Evolutionary conservation across 2,113 vertebrate species (phyloP).

Genomic region (Copsychus sechellarum): DNA sequence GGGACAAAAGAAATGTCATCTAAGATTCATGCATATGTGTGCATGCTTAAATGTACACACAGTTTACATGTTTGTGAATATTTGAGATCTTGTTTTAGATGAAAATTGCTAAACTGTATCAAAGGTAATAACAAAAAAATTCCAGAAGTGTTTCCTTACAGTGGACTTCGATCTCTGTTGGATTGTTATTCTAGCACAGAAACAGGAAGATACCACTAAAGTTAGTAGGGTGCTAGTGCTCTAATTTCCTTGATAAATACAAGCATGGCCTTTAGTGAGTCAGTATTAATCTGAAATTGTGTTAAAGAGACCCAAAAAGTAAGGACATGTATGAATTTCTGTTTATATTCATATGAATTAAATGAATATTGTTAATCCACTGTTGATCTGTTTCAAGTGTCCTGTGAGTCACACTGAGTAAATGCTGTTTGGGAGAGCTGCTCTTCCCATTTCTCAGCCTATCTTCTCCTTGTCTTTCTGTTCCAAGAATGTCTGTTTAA

Average conservation of each 20-base stretch:
- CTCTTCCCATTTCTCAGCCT: neutral
- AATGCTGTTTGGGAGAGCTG: neutral
- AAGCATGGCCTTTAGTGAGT: neutral
- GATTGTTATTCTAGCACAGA: neutral
- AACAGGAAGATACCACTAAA: neutral
- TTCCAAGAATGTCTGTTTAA: neutral
- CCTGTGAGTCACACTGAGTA: neutral
- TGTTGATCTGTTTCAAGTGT: neutral
- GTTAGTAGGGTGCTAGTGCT: neutral
- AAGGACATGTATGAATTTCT: neutral
- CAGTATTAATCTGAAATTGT: neutral
- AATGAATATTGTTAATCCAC: neutral
- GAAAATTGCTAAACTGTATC: neutral
- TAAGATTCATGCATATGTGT: neutral
- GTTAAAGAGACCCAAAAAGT: neutral
- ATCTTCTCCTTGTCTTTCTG: neutral
- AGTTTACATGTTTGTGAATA: neutral
- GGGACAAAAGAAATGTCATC: neutral
- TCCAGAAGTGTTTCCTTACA: neutral
- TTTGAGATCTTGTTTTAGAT: neutral
- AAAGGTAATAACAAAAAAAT: neutral
- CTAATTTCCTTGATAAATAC: neutral
- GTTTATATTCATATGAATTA: neutral
- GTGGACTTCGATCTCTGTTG: neutral
- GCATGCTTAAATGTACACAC: accelerated